Conservation (phyloP, 2,113 vertebrate genomes). For the Junco hyemalis region DNA sequence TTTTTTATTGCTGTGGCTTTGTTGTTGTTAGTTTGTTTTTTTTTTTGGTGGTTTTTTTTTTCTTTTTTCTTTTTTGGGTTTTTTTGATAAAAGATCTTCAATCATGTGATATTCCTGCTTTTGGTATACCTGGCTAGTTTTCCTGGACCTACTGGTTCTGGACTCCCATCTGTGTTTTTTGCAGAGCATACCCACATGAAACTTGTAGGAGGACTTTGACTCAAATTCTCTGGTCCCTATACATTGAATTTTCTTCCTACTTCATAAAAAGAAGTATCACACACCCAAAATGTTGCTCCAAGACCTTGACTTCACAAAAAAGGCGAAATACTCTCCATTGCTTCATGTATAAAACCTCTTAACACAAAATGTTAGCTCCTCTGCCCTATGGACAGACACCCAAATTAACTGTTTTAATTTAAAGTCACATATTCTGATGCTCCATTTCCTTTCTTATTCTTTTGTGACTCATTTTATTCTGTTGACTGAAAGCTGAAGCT, state of each 20-base stretch:
- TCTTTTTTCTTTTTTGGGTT: background rate
- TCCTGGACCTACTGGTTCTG: background rate
- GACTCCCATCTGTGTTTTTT: background rate
- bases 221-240: background rate
- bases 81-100: background rate
- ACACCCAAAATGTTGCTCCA: background rate
- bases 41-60: too few relatives aligned
- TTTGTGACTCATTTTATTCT: background rate
- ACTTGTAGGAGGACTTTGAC: background rate
- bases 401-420: background rate
- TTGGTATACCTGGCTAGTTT: background rate
- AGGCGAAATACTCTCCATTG: background rate
- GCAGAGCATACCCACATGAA: background rate
- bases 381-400: accelerated
- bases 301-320: background rate
- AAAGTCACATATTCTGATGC: background rate
- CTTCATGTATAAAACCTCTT: background rate
- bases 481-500: background rate
- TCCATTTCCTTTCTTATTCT: background rate
- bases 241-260: background rate
- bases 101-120: background rate
- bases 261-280: background rate
- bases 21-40: too few relatives aligned
- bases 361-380: background rate
- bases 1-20: background rate